These are phyloP conservation scores for Pseudonaja textilis DNA, from an alignment of 2,113 vertebrate genomes.

Conservation along the genomic window DNA sequence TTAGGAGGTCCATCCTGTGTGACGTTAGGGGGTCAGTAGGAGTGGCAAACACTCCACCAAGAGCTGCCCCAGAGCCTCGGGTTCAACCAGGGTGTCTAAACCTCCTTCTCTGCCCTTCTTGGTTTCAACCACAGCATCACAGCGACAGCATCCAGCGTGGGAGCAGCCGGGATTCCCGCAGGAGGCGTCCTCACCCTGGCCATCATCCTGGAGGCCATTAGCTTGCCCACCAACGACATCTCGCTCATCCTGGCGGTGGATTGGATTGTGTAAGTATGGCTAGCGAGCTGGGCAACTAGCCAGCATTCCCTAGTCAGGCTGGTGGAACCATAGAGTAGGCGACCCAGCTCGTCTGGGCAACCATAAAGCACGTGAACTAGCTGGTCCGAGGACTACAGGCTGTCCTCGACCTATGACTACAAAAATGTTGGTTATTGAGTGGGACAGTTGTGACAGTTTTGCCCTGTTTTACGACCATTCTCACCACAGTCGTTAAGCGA, in stretches of 20 bases:
- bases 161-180: constrained; percentile 87
- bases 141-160: constrained; percentile 88
- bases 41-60: not conserved
- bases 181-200: constrained; percentile 86
- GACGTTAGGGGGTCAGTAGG: not conserved
- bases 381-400: not conserved
- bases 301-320: not conserved
- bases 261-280: constrained; percentile 86
- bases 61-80: not conserved
- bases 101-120: not conserved
- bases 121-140: constrained; percentile 73
- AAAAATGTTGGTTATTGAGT: too few species aligned
- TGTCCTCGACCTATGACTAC: too few species aligned
- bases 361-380: not conserved
- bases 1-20: too few species aligned
- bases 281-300: not conserved
- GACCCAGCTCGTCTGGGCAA: not conserved
- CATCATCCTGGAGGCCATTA: constrained; percentile 86
- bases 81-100: not conserved
- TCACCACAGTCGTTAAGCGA: too few species aligned
- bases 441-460: too few species aligned
- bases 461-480: too few species aligned
- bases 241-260: constrained; percentile 89
- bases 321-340: not conserved
- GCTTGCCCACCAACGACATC: constrained; percentile 81